Evolutionary conservation across 2,797 vertebrate species (phyloP).

Genomic region (Mus minutoides): DNA sequence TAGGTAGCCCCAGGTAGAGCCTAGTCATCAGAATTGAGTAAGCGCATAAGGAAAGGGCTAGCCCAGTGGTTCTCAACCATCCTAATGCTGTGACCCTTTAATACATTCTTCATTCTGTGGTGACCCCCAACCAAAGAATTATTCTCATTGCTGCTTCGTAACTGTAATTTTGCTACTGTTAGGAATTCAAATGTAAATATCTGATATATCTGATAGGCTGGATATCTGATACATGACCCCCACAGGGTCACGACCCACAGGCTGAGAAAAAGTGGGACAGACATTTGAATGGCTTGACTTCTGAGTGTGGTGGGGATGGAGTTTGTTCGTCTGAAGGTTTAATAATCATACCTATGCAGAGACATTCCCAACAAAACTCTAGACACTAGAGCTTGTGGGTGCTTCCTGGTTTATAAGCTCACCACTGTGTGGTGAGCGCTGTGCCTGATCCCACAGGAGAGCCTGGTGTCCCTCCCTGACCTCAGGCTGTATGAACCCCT

Average conservation of each 20-base stretch:
- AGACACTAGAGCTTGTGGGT: background rate
- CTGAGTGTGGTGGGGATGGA: background rate
- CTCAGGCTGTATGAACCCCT: background rate
- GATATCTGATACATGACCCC: background rate
- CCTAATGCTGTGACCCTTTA: background rate
- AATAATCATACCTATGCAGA: background rate
- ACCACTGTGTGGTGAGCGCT: rapidly evolving
- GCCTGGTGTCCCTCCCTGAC: background rate
- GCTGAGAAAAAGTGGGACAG: background rate
- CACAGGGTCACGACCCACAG: background rate
- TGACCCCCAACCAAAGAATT: background rate
- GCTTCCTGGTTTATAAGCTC: background rate
- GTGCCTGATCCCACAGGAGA: background rate
- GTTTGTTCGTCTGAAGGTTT: background rate
- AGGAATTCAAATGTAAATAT: background rate
- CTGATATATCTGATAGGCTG: background rate
- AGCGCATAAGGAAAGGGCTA: background rate
- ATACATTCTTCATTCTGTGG: background rate
- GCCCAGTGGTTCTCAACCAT: background rate
- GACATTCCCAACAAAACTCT: background rate
- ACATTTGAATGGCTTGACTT: background rate
- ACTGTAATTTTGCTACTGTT: background rate
- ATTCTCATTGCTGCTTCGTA: background rate
- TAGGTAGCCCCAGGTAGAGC: background rate
- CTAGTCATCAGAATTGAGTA: background rate